Percentiles rank a stretch among this genome's conserved stretches.
Evolutionary conservation across 2,797 vertebrate species (phyloP).

Genomic region (Hylomyscus alleni): DNA sequence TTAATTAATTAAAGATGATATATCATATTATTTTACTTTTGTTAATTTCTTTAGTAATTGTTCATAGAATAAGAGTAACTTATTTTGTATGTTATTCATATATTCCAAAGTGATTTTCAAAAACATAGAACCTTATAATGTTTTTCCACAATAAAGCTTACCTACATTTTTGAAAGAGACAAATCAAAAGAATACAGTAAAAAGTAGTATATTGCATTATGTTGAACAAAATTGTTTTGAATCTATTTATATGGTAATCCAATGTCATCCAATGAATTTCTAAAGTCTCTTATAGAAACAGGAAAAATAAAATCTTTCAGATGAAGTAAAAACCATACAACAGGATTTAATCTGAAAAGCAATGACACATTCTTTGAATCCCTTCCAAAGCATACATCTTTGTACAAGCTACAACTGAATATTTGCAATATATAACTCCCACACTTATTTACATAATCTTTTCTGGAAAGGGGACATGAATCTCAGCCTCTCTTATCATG

Average conservation of each 20-base stretch:
- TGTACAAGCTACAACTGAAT: neutral
- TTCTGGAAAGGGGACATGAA: neutral
- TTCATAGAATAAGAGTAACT: constrained; percentile 2
- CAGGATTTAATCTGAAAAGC: neutral
- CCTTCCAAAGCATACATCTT: constrained; percentile 9
- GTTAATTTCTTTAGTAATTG: neutral
- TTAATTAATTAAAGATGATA: neutral
- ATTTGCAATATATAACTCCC: neutral
- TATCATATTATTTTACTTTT: neutral
- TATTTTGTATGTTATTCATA: constrained; percentile 6
- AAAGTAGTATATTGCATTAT: neutral
- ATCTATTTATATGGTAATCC: constrained; percentile 61
- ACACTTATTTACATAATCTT: neutral
- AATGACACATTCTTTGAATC: neutral
- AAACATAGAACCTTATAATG: neutral
- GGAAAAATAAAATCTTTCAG: neutral
- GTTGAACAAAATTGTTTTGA: neutral
- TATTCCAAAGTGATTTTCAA: constrained; percentile 21
- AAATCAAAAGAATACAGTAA: neutral
- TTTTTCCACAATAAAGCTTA: neutral
- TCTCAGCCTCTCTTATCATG: neutral
- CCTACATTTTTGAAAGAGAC: neutral
- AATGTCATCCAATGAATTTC: constrained; percentile 5
- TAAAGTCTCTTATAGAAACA: constrained; percentile 38
- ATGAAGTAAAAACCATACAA: neutral